phyloP scores from a whole-genome alignment of 2,113 vertebrate genomes.

The Lamprotornis superbus region DNA sequence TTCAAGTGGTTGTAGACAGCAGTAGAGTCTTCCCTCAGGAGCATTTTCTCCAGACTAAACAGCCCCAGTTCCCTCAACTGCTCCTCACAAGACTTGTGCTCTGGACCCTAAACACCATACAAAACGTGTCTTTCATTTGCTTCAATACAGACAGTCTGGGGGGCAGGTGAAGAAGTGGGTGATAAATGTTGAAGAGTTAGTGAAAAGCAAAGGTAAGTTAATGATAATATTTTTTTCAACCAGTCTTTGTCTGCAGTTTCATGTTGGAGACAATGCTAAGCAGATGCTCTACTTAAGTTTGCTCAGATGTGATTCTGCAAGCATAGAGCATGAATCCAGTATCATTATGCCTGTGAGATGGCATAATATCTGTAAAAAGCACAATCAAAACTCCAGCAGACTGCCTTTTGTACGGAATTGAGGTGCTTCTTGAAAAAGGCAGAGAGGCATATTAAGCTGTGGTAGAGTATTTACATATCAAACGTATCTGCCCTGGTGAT shows the following conservation, averaged over 20 bases:
- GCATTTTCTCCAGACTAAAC: background rate
- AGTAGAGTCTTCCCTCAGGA: background rate
- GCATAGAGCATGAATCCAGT: background rate
- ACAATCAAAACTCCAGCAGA: background rate
- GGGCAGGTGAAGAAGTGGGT: background rate
- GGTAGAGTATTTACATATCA: background rate
- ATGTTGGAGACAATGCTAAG: background rate
- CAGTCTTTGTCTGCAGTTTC: background rate
- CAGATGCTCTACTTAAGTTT: background rate
- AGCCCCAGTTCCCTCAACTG: background rate
- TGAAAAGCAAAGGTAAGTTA: background rate
- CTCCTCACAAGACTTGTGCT: background rate
- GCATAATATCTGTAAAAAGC: background rate
- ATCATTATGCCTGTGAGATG: background rate
- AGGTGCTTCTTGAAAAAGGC: background rate
- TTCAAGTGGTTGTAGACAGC: background rate
- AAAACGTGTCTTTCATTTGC: background rate
- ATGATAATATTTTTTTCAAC: background rate
- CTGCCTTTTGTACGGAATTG: background rate
- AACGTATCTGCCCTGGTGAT: background rate
- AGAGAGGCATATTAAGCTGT: background rate
- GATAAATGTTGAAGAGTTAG: background rate
- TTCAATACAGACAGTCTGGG: background rate
- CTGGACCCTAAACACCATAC: background rate
- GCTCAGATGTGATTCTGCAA: background rate